Base-by-base conservation (phyloP, 2,888 invertebrate genomes). In the Gerris lacustris region DNA sequence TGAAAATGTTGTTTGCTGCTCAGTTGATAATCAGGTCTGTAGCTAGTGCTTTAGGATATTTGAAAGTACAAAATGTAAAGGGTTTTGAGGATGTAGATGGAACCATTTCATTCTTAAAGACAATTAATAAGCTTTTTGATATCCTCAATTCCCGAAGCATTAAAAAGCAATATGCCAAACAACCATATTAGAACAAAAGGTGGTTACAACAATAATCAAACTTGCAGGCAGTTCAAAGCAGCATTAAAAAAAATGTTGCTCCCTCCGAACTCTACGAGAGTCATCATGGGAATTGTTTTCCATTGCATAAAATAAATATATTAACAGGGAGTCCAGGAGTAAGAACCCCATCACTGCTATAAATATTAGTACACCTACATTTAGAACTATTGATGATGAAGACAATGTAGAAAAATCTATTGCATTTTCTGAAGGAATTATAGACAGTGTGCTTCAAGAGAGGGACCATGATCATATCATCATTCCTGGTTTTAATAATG, bases 11-110 rank as follows among this genome's bases (percentile, higher is more conserved):
- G 2, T 15, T 55, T 55, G 74, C 72, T 11, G 74, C 72, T 6
- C 75, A 75, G 63, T 66, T 72, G 5, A 63, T 74, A n/a, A 74
- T 72, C 63, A 47, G 66, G 2, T 69, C 69, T 43, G 73, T 73
- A 2, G 70, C 71, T 1, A 70, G 67, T 67, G 69, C 73, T 11
- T 44, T 75, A 6, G 43, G 69, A 45, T 74, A 63, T 55, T 64
- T 63, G 4, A 7, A 9, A 62, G n/a, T 7, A 6, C 11, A 64
- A 44, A 62, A 69, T 9, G 17, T 64, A 5, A 43, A 64, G 7
- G 64, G 64, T 6, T 69, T 64, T n/a, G 44, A 69, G 44, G 44
- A 31, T 47, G 47, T 47, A 6, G 7, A 6, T 7, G 47, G 47
- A 11, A 47, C 47, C 11, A 47, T 47, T 7, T 6, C 6, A 47